Evolutionary conservation across 2,797 vertebrate genomes (phyloP).

Genomic region (Macropodus opercularis): DNA sequence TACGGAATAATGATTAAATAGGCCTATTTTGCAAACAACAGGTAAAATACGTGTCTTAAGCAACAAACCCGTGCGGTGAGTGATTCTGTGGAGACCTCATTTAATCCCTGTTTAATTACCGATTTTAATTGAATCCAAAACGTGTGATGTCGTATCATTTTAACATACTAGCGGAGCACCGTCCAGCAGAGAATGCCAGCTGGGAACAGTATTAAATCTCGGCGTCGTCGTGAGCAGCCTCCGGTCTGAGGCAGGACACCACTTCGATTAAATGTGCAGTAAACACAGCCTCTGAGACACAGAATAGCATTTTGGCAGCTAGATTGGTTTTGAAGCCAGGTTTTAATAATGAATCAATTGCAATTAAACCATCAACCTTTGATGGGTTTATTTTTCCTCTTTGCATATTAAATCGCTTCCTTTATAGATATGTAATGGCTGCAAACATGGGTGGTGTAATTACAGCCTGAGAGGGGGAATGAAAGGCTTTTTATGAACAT

Average conservation of each 20-base stretch:
- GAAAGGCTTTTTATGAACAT: too few species aligned
- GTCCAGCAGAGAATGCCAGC: background rate
- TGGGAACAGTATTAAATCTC: constrained; percentile 16
- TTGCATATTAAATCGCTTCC: constrained; percentile 18
- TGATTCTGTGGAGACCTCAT: constrained; percentile 4
- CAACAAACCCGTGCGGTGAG: background rate
- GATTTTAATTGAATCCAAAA: constrained; percentile 15
- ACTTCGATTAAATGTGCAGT: constrained; percentile 22
- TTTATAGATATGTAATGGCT: constrained; percentile 18
- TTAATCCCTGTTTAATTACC: background rate
- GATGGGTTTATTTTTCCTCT: constrained; percentile 14
- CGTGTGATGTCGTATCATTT: background rate
- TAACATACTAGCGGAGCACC: background rate
- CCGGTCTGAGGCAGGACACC: background rate
- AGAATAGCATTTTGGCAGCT: constrained; percentile 29
- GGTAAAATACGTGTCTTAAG: constrained; percentile 1
- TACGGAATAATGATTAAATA: constrained; percentile 18
- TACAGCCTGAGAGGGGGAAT: background rate
- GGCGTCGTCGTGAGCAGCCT: constrained; percentile 3
- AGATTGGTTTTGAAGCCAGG: constrained; percentile 28
- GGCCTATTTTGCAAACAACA: constrained; percentile 17
- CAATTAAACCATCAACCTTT: constrained; percentile 35
- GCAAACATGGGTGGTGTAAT: constrained; percentile 15
- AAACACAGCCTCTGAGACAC: constrained; percentile 22
- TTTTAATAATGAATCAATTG: constrained; percentile 37